Percentiles rank a stretch among this genome's conserved stretches.
These are phyloP conservation scores for Drosophila sproati DNA, from an alignment of 1,140 invertebrate genomes.

Conservation along the genomic window DNA sequence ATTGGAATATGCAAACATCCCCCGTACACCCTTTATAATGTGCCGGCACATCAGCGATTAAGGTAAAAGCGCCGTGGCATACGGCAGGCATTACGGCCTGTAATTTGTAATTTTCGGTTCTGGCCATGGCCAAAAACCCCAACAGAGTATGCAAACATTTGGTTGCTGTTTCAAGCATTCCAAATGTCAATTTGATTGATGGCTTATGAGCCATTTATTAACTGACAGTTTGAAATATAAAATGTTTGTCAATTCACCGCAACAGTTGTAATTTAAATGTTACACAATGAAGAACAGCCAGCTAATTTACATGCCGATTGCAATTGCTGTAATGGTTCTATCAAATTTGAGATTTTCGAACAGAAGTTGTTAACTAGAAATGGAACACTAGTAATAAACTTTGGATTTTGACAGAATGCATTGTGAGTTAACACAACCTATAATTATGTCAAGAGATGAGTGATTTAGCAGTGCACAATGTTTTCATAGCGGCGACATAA, in stretches of 20 bases:
- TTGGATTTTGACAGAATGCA: not conserved
- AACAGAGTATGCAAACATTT: constrained; percentile 21
- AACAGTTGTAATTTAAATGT: constrained; percentile 57
- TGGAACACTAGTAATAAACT: too few relatives aligned
- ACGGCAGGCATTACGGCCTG: constrained; percentile 15
- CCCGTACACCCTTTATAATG: not conserved
- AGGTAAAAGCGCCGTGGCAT: constrained; percentile 7
- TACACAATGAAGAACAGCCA: constrained; percentile 19
- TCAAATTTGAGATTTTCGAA: not conserved
- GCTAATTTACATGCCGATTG: constrained; percentile 20
- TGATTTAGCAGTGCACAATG: too few relatives aligned
- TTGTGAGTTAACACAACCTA: not conserved
- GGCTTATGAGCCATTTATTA: constrained; percentile 57
- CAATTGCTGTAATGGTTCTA: not conserved
- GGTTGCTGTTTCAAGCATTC: constrained; percentile 30
- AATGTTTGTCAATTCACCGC: constrained; percentile 67
- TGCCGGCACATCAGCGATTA: constrained; percentile 10
- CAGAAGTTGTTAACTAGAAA: not conserved
- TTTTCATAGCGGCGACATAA: too few relatives aligned
- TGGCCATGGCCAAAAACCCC: constrained; percentile 26
- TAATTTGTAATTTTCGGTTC: constrained; percentile 54
- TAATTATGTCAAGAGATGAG: not conserved
- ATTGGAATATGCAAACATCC: constrained; percentile 10
- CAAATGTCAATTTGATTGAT: constrained; percentile 61
- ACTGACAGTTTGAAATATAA: constrained; percentile 62